Base-by-base conservation (phyloP, 1,140 invertebrate genomes). In the Drosophila pandora region DNA sequence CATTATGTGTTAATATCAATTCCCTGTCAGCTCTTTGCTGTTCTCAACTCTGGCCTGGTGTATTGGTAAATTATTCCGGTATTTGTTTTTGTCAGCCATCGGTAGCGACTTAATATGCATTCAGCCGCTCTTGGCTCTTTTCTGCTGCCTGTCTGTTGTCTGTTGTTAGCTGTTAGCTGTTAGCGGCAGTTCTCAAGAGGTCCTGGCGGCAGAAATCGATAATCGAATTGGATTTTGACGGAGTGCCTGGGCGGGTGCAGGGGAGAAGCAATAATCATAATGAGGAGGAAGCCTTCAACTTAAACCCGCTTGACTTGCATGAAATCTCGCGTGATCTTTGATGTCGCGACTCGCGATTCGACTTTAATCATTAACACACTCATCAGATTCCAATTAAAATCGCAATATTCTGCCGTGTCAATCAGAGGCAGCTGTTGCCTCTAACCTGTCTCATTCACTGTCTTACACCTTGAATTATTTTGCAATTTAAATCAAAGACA, bases 1-100 rank as follows among this genome's bases (percentile, higher is more conserved):
- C 83, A 88, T 89, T 81, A 88, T 88, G 83, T 88, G 83, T 79
- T 89, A 88, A 88, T 88, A 70, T 76, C 71, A 75, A 74, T 65
- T 58, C 28, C 21, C 61, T 57, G 80, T 76, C 79, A 83, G 79
- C 62, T 61, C 60, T 39, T 56, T 76, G 62, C 43, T 17, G 32
- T 53, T 22, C 43, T 65, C 60, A 60, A 37, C 64, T 76, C 34
- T 70, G 48, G 9, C 12, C 49, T 73, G 47, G 21, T 76, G 73
- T 76, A 85, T 88, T 83, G 79, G 79, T 57, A 88, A 87, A 88
- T 87, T 87, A 87, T 87, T 79, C 83, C 48, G 63, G 60, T 76
- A 88, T 87, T 88, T 79, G 83, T 88, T 83, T 88, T 82, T 82
- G 82, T 87, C 82, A 78, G 69, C 63, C 54, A 23, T 49, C 39